These are phyloP conservation scores for Neosilurus hyrtlii DNA, from an alignment of 2,797 vertebrate genomes.

Conservation along the genomic window DNA sequence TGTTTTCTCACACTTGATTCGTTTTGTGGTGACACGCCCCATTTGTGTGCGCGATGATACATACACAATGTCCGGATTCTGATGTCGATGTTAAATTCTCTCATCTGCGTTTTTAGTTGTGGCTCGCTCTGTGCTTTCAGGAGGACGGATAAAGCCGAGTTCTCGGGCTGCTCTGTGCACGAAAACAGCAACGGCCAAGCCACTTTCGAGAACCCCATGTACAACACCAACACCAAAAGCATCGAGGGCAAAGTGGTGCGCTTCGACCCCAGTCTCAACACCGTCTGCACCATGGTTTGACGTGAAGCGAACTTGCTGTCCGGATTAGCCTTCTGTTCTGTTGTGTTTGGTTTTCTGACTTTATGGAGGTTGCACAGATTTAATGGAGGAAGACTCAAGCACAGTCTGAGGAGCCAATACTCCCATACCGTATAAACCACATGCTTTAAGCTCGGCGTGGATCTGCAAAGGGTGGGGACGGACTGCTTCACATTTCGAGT, in stretches of 20 bases:
- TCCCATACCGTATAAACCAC: conserved; percentile 10
- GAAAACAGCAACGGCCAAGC: conserved; percentile 99
- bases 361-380: conserved; percentile 4
- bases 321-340: background rate
- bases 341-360: background rate
- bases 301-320: background rate
- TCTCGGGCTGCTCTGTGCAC: conserved; percentile 95
- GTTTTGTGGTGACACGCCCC: too few relatives aligned
- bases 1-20: too few relatives aligned
- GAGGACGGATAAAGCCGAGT: conserved; percentile 85
- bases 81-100: background rate
- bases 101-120: conserved; percentile 4
- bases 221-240: conserved; percentile 94
- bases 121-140: conserved; percentile 26
- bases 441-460: conserved; percentile 31
- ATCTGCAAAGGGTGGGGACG: conserved; percentile 16
- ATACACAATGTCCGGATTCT: background rate
- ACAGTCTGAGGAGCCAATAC: conserved; percentile 45
- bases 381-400: conserved; percentile 32
- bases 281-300: conserved; percentile 98
- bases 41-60: too few relatives aligned
- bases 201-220: conserved; percentile 99
- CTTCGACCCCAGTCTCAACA: conserved; percentile 98
- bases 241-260: conserved; percentile 95
- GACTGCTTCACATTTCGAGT: conserved; percentile 46